These are phyloP conservation scores for Gari tellinella DNA, from an alignment of 2,888 invertebrate species.

Conservation along the genomic window DNA sequence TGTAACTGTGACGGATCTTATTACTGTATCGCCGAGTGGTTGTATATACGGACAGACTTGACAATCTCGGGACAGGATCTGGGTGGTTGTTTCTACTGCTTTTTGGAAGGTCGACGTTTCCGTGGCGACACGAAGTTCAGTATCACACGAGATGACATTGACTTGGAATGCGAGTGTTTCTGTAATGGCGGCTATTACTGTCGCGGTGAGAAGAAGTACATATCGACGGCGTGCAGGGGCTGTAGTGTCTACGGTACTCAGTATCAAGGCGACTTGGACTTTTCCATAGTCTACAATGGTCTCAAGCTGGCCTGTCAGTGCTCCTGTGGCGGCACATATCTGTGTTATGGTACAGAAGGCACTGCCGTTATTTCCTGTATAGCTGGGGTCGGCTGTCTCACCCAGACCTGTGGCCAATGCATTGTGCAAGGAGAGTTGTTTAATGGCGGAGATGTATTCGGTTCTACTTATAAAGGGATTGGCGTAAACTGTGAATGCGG, in stretches of 20 bases:
- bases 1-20: constrained; percentile 64
- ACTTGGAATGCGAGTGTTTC: constrained; percentile 59
- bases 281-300: constrained; percentile 41
- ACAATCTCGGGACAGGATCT: constrained; percentile 52
- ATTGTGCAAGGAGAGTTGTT: constrained; percentile 39
- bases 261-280: constrained; percentile 34
- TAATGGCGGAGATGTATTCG: constrained; percentile 44
- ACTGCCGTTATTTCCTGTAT: constrained; percentile 31
- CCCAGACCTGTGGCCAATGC: constrained; percentile 35
- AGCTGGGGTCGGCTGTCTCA: constrained; percentile 40
- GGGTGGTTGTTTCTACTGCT: constrained; percentile 58
- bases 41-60: constrained; percentile 39
- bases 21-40: constrained; percentile 44
- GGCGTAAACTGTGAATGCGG: constrained; percentile 67
- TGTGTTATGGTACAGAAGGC: constrained; percentile 37
- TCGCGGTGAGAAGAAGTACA: constrained; percentile 31
- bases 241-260: constrained; percentile 35
- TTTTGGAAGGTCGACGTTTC: constrained; percentile 53
- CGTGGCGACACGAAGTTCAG: constrained; percentile 65
- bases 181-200: constrained; percentile 65
- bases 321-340: constrained; percentile 41
- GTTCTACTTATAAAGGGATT: constrained; percentile 31
- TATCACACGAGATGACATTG: constrained; percentile 25
- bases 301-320: constrained; percentile 40
- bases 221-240: constrained; percentile 29